These are phyloP conservation scores for Copidosoma aretas DNA, from an alignment of 2,888 invertebrate genomes.

Conservation along the genomic window DNA sequence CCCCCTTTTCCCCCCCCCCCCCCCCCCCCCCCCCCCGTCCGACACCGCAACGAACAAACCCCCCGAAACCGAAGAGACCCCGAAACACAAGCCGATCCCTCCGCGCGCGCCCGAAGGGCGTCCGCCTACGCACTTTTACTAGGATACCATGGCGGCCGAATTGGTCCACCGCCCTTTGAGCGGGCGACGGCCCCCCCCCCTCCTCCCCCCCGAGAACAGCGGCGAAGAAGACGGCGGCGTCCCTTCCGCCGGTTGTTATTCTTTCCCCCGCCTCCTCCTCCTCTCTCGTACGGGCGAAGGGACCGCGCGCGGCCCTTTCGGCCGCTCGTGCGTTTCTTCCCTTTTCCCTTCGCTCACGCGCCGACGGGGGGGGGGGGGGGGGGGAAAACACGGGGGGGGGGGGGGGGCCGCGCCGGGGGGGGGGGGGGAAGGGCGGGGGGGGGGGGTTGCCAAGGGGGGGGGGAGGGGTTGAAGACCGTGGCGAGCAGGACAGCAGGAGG, in stretches of 20 bases:
- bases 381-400: neutral
- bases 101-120: constrained; percentile 62
- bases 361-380: neutral
- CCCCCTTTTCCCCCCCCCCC: too few relatives aligned
- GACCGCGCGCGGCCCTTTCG: neutral
- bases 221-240: constrained; percentile 12
- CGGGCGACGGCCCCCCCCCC: too few relatives aligned
- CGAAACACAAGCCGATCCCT: too few relatives aligned
- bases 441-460: constrained; percentile 43
- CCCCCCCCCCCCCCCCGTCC: too few relatives aligned
- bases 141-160: constrained; percentile 57
- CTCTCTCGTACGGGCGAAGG: neutral
- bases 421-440: neutral
- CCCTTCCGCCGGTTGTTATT: constrained; percentile 9
- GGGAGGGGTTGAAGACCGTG: constrained; percentile 48
- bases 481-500: constrained; percentile 50
- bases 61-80: too few relatives aligned
- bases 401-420: neutral
- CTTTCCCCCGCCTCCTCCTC: neutral
- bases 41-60: too few relatives aligned
- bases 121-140: constrained; percentile 62
- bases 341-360: constrained; percentile 1
- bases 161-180: constrained; percentile 45
- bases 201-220: constrained; percentile 46
- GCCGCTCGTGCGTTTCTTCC: constrained; percentile 3